Base-by-base conservation (phyloP, 2,888 invertebrate species). In the Thyatira batis region DNA sequence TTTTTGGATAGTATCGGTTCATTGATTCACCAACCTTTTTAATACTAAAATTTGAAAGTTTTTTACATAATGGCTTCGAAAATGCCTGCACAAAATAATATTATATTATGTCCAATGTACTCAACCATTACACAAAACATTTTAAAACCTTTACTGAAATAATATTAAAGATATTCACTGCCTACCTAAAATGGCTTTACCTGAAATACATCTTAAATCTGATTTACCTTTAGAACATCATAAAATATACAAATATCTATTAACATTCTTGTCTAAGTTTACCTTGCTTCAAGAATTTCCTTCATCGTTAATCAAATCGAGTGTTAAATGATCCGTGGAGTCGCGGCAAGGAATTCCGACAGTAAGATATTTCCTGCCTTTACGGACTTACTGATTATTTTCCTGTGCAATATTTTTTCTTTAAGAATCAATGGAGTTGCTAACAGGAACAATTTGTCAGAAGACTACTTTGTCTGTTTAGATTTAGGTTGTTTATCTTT, bases 391-490 rank as follows among this genome's bases (percentile, higher is more conserved):
- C 80, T 79, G 82, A 82, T 84, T 75, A 84, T 81, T 82, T 81
- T 78, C 74, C 80, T 67, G 66, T 65, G 72, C 76, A 78, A 79
- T 80, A 79, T 83, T 85, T 86, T 85, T 85, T 83, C 80, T 80
- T 74, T 73, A 69, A 72, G 80, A 82, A 80, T 76, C 85, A 85
- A 86, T 87, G 82, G 76, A 80, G 78, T 83, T 79, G 76, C 81
- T 84, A 82, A 84, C 76, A 79, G 73, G 67, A 76, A 77, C 82
- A 77, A 87, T 88, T 88, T 87, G 81, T 88, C 84, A 83, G 72
- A 66, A 76, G 78, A 73, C 75, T 79, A 78, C 77, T 80, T 80
- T 80, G 82, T 82, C 81, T 76, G 78, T 73, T 76, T 63, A 67
- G 73, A 76, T 80, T 78, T 74, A 54, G 65, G 60, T 55, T 77